phyloP scores from a whole-genome alignment of 2,797 vertebrate genomes.

The Microcaecilia unicolor region DNA sequence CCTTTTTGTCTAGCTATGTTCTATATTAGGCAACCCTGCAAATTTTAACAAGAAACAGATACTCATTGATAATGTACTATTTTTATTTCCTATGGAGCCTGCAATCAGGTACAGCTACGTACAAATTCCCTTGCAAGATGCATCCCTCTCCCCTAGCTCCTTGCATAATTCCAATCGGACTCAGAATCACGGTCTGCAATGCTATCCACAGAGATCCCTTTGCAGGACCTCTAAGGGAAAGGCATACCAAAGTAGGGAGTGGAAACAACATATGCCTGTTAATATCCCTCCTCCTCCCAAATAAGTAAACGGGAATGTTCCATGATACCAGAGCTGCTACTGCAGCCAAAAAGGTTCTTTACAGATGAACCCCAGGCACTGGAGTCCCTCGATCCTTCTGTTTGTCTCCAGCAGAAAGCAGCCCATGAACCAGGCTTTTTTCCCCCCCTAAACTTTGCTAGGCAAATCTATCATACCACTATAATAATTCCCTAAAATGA shows the following conservation, averaged over 20 bases:
- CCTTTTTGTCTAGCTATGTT: no score
- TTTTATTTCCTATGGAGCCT: no score
- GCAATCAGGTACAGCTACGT: background rate
- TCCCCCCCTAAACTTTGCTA: slow-evolving; percentile 12
- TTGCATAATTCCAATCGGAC: background rate
- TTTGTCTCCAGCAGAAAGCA: slow-evolving; percentile 37
- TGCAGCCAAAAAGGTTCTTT: slow-evolving; percentile 24
- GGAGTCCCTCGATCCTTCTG: slow-evolving; percentile 48
- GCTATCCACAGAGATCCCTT: slow-evolving; percentile 22
- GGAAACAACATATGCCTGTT: slow-evolving; percentile 32
- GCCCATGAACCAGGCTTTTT: no score
- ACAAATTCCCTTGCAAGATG: no score
- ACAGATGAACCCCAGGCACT: slow-evolving; percentile 33
- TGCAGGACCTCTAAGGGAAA: slow-evolving; percentile 25
- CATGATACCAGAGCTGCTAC: slow-evolving; percentile 48
- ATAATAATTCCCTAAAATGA: slow-evolving; percentile 1
- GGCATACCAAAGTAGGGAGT: slow-evolving; percentile 23
- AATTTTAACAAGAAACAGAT: no score
- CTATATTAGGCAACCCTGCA: no score
- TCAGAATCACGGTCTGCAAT: slow-evolving; percentile 19
- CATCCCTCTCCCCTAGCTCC: background rate
- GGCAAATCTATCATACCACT: slow-evolving; percentile 29
- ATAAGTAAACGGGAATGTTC: slow-evolving; percentile 40
- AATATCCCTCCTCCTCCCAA: slow-evolving; percentile 24
- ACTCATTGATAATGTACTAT: no score